These are phyloP conservation scores for Scolopax rusticola DNA, from an alignment of 2,797 vertebrate species.

Conservation along the genomic window DNA sequence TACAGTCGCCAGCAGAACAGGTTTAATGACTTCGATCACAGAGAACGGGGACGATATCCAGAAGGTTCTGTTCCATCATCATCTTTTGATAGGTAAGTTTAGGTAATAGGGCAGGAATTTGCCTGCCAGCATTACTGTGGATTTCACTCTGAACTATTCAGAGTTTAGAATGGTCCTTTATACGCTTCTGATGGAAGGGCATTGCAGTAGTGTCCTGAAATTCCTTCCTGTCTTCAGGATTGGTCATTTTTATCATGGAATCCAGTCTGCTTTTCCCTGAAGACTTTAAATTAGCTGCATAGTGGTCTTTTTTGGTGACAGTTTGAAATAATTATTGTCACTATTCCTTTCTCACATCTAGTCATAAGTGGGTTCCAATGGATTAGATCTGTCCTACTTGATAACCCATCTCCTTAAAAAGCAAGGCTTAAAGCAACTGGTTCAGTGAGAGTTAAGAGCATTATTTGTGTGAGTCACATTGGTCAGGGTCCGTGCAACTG, in stretches of 20 bases:
- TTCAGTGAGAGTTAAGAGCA: background rate
- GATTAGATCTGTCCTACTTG: background rate
- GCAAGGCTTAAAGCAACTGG: background rate
- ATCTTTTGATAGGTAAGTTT: slow-evolving; percentile 89
- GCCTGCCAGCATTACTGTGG: background rate
- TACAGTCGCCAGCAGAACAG: slow-evolving; percentile 92
- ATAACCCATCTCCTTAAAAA: background rate
- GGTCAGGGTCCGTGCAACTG: background rate
- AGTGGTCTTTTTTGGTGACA: background rate
- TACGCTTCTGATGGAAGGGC: background rate
- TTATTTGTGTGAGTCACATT: background rate
- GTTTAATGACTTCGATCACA: slow-evolving; percentile 91
- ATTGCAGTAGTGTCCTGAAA: background rate
- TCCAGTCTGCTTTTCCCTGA: background rate
- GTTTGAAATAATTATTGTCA: background rate
- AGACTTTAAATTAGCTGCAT: background rate
- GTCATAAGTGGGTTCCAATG: background rate
- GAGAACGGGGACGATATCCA: slow-evolving; percentile 90
- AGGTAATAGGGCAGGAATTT: background rate
- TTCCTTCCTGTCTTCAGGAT: background rate
- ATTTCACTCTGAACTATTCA: background rate
- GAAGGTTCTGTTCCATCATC: slow-evolving; percentile 85
- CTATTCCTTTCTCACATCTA: background rate
- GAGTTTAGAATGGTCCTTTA: background rate
- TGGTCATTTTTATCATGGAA: background rate